Evolutionary conservation across 2,888 invertebrate species (phyloP).

Genomic region (Nematopogon swammerdamellus): DNA sequence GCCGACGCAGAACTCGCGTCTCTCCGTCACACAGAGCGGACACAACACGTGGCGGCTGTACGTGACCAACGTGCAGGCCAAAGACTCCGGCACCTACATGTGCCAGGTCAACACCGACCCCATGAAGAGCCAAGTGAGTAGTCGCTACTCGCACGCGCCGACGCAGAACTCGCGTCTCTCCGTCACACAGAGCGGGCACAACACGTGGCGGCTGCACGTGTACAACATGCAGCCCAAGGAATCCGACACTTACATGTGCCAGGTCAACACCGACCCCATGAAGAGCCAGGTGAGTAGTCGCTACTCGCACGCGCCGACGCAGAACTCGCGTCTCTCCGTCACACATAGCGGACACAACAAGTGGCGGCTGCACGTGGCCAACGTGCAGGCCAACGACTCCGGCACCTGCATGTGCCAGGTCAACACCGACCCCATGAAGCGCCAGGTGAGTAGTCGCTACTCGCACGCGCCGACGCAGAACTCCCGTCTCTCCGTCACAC

Average conservation of each 20-base stretch:
- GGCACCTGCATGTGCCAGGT: conserved; percentile 95
- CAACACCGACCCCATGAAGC: conserved; percentile 88
- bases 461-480: no score
- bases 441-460: conserved; percentile 65
- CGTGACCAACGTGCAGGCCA: conserved; percentile 85
- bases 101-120: conserved; percentile 92
- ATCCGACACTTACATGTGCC: no score
- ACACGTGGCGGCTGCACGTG: conserved; percentile 91
- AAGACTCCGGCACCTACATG: conserved; percentile 92
- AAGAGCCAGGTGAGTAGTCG: no score
- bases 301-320: no score
- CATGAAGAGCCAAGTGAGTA: conserved; percentile 79
- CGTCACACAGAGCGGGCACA: conserved; percentile 89
- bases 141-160: no score
- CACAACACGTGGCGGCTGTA: conserved; percentile 93
- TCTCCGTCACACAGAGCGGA: no score
- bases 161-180: conserved; percentile 81
- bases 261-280: no score
- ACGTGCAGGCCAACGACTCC: conserved; percentile 86
- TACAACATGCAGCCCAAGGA: conserved; percentile 53
- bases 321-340: no score
- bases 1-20: no score
- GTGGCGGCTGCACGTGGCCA: no score
- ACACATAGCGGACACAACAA: no score
- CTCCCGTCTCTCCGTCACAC: no score